These are phyloP conservation scores for Mechanitis mazaeus DNA, from an alignment of 2,888 invertebrate species.

Conservation along the genomic window DNA sequence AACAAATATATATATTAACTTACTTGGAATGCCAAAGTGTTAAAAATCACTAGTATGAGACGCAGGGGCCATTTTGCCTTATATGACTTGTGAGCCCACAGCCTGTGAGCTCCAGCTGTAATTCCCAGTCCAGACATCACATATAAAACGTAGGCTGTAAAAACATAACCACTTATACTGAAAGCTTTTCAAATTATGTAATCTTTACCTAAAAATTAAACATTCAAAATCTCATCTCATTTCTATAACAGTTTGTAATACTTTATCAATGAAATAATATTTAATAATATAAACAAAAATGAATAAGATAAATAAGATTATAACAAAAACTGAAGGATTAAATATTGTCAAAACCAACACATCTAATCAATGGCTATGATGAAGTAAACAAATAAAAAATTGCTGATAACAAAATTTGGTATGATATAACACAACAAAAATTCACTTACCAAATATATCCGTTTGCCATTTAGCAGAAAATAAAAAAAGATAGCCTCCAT, in stretches of 20 bases:
- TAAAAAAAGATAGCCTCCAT: slow-evolving; percentile 84
- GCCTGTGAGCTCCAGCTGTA: slow-evolving; percentile 96
- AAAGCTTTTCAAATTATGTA: not conserved
- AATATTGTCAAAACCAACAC: no score
- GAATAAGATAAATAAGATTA: not conserved
- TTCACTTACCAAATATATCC: slow-evolving; percentile 80
- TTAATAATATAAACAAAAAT: no score
- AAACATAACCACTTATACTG: slow-evolving; percentile 6
- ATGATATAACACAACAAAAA: slow-evolving; percentile 1
- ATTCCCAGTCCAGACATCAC: slow-evolving; percentile 91
- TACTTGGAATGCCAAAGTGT: slow-evolving; percentile 95
- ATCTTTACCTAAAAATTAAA: not conserved
- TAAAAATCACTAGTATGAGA: slow-evolving; percentile 86
- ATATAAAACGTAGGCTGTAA: slow-evolving; percentile 83
- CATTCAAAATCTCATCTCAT: no score
- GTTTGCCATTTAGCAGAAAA: slow-evolving; percentile 86
- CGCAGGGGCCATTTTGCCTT: slow-evolving; percentile 95
- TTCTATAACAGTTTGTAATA: no score
- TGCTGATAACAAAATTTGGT: not conserved
- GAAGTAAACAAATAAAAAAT: not conserved
- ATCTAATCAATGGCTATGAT: no score
- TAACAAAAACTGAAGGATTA: not conserved
- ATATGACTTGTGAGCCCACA: slow-evolving; percentile 97
- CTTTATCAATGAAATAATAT: no score
- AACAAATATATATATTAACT: slow-evolving; percentile 6